Evolutionary conservation across 1,140 invertebrate genomes (phyloP).

Genomic region (Micrasema minimum): DNA sequence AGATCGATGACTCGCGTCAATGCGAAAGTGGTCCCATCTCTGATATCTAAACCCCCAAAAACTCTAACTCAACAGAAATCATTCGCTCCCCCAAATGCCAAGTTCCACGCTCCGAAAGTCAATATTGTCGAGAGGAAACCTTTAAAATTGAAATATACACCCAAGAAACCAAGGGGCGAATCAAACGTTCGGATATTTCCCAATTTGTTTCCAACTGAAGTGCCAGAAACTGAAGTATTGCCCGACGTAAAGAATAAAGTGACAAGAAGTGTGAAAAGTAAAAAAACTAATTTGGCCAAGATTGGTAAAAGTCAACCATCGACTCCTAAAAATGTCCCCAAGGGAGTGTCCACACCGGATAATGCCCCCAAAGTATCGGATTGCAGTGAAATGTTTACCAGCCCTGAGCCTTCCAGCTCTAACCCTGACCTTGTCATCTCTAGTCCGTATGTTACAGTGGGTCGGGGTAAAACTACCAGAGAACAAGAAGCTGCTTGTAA

Average conservation of each 20-base stretch:
- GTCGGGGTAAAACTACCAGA: conserved; percentile 63
- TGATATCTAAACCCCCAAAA: conserved; percentile 1
- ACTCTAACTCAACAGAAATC: conserved; percentile 41
- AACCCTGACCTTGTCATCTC: conserved; percentile 26
- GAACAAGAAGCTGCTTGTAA: conserved; percentile 57
- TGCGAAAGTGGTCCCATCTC: conserved; percentile 28
- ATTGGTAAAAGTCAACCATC: not conserved
- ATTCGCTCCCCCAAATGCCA: conserved; percentile 54
- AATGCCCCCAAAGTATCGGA: not conserved
- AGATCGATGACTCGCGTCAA: conserved; percentile 51
- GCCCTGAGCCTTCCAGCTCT: conserved; percentile 10
- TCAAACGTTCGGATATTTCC: not conserved
- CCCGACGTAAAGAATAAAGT: not conserved
- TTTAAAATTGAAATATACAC: conserved; percentile 27
- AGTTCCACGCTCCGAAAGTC: conserved; percentile 55
- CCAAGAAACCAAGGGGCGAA: conserved; percentile 10
- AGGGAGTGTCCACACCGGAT: not conserved
- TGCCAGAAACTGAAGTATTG: conserved; percentile 3
- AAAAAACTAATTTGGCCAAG: not conserved
- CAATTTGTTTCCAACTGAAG: conserved; percentile 15
- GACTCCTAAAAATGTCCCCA: not conserved
- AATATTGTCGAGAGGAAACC: conserved; percentile 19
- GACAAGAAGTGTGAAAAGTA: conserved; percentile 6
- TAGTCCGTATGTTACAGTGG: conserved; percentile 58
- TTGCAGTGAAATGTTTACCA: not conserved